phyloP scores from a whole-genome alignment of 23 tunicate species.

The Trididemnum nubilum region DNA sequence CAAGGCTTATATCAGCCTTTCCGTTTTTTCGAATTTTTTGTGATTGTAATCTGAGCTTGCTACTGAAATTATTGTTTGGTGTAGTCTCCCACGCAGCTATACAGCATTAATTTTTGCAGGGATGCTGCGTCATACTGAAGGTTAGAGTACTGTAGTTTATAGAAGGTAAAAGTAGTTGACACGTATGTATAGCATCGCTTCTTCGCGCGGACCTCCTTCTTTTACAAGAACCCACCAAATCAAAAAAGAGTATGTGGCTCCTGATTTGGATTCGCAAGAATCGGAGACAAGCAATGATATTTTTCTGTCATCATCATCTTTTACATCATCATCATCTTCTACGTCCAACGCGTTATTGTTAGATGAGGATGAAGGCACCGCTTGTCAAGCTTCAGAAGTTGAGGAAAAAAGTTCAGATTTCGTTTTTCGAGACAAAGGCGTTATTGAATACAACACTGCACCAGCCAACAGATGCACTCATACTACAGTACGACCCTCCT shows the following conservation, averaged over 20 bases:
- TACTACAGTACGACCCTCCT: conserved; percentile 67
- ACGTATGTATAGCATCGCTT: conserved; percentile 18
- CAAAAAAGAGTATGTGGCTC: no score
- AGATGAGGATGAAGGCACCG: no score
- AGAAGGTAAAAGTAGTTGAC: conserved; percentile 5
- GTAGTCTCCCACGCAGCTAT: no score
- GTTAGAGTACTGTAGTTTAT: conserved; percentile 8
- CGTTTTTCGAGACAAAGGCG: background rate
- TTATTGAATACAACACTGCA: background rate
- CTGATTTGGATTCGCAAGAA: background rate
- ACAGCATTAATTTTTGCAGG: background rate
- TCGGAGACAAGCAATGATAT: background rate
- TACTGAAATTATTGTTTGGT: no score
- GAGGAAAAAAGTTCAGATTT: background rate
- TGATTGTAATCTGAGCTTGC: background rate
- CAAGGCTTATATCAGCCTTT: no score
- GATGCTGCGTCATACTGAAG: background rate
- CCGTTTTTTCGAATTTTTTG: background rate
- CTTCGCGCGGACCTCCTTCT: conserved; percentile 24
- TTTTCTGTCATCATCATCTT: background rate
- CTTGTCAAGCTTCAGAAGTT: background rate
- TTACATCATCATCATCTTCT: background rate
- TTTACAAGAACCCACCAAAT: background rate
- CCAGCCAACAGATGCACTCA: conserved; percentile 61
- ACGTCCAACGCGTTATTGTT: no score